These are phyloP conservation scores for Sylvia atricapilla DNA, from an alignment of 2,113 vertebrate species.

Conservation along the genomic window DNA sequence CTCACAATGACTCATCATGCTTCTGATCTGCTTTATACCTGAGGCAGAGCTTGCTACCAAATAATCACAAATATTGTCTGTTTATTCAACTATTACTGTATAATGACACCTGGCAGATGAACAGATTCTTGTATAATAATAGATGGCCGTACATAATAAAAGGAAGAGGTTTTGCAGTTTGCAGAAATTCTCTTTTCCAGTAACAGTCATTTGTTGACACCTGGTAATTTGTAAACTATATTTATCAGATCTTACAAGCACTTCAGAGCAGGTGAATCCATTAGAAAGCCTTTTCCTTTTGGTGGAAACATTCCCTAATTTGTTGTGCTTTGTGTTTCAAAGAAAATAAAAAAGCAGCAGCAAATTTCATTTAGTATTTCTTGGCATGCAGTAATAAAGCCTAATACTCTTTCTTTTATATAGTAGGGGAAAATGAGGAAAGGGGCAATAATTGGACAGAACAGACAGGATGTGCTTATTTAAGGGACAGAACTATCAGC, in stretches of 20 bases:
- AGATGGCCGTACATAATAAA: not conserved
- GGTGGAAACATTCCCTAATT: not conserved
- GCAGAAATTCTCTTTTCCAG: not conserved
- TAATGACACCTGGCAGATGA: not conserved
- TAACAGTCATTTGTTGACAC: not conserved
- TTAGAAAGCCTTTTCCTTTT: not conserved
- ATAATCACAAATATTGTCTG: not conserved
- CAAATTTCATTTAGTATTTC: not conserved
- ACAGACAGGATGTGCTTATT: not conserved
- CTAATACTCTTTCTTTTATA: not conserved
- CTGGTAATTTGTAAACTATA: constrained; percentile 1
- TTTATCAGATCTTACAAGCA: not conserved
- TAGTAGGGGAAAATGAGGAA: not conserved
- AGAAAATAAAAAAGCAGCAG: not conserved
- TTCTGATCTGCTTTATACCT: not conserved
- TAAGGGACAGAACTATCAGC: not conserved
- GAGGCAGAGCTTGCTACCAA: not conserved
- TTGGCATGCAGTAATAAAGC: not conserved
- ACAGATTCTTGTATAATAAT: not conserved
- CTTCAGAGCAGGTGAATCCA: not conserved
- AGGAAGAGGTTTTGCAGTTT: not conserved
- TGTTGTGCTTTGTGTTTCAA: not conserved
- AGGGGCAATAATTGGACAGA: not conserved
- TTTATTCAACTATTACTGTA: not conserved
- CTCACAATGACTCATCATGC: constrained; percentile 8